These are phyloP conservation scores for Passer montanus DNA, from an alignment of 2,113 vertebrate genomes.

Conservation along the genomic window DNA sequence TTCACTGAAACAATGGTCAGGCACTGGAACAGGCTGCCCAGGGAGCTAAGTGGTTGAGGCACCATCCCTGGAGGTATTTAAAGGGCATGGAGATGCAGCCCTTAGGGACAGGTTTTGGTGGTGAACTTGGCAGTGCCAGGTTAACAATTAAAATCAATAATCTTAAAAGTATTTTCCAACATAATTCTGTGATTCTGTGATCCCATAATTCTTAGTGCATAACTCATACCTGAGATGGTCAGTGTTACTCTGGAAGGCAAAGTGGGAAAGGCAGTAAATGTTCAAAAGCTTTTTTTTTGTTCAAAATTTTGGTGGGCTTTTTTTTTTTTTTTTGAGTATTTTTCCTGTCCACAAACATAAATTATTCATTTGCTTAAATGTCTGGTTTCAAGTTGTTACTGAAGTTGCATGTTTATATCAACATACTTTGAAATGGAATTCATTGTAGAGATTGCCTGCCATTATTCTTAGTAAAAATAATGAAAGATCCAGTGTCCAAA, in stretches of 20 bases:
- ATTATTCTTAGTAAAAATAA: background rate
- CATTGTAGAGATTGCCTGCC: background rate
- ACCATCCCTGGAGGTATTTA: background rate
- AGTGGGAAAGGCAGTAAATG: background rate
- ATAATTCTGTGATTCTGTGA: background rate
- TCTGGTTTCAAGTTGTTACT: background rate
- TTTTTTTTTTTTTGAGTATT: background rate
- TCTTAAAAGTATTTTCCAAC: background rate
- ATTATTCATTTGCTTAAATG: background rate
- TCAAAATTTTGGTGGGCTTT: background rate
- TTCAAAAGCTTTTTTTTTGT: background rate
- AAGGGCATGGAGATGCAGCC: background rate
- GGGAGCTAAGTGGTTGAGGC: background rate
- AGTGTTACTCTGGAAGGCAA: background rate
- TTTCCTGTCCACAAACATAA: background rate
- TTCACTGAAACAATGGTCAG: background rate
- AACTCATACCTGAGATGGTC: background rate
- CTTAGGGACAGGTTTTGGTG: background rate
- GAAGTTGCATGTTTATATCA: background rate
- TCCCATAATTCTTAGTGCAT: background rate
- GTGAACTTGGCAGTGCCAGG: background rate
- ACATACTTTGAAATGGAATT: background rate
- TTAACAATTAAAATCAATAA: background rate
- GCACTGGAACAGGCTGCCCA: background rate
- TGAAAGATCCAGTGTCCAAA: background rate